Evolutionary conservation across 1,140 invertebrate genomes (phyloP), one percentile per base, ranked within the genome.

Genomic region (Ceratoteleas bidentatus): DNA sequence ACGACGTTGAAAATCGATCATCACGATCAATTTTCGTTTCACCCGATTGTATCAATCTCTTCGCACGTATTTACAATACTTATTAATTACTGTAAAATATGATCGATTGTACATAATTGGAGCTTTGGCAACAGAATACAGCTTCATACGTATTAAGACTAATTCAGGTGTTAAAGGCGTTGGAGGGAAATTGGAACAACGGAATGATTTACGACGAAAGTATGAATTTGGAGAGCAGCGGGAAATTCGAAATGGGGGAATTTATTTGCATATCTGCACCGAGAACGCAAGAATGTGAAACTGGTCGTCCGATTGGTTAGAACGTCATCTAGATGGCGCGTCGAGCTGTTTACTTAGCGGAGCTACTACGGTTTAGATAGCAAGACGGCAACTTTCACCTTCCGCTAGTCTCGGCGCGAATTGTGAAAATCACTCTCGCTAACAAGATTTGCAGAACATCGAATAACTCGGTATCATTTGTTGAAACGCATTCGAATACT

Each of bases 61-160:
- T 49, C 45, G 13, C 11, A 49, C 13, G 45, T 49, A 49, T n/a
- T 49, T 49, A 49, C 45, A 13, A 49, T 49, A 49, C n/a, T 24
- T 36, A 72, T 38, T 34, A 13, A 73, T 64, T 34, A 38, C 33
- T 66, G 62, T 75, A 70, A 78, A 50, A 64, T 64, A 70, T 10
- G 24, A 66, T 4, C 10, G 7, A 68, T 15, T 80, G 77, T 80
- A 84, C 45, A 84, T 78, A 82, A 80, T 60, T 54, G 32, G 38
- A 83, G 58, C 53, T 66, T 75, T 66, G 77, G 61, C 66, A 66
- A 75, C 11, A 40, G 75, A 82, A 61, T 16, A 43, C 75, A 81
- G 61, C 65, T 65, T 81, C 75, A 70, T 70, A 75, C 40, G 65
- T 54, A 54, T 9, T 64, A 74, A 70, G 36, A 24, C 53, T 60